A percentile compares a stretch with the other conserved stretches of the same genome.
Conservation (phyloP, 2,888 invertebrate genomes). For the Drosophila ochracea region DNA sequence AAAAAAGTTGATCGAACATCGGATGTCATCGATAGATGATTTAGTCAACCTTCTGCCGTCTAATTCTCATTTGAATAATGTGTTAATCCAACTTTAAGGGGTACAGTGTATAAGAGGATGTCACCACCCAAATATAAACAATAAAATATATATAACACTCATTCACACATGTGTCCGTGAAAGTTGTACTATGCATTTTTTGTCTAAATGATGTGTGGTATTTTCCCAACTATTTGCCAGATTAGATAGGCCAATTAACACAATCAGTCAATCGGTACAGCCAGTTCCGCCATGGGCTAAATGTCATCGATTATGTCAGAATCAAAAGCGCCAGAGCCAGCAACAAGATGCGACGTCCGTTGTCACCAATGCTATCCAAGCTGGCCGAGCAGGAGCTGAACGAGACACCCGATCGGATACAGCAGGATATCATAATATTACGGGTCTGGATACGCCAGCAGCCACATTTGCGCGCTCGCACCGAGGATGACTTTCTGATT, state of each 20-base stretch:
- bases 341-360: constrained; percentile 73
- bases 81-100: background rate
- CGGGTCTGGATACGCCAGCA: constrained; percentile 86
- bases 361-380: constrained; percentile 76
- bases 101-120: background rate
- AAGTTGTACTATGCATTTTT: constrained; percentile 25
- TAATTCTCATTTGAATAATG: background rate
- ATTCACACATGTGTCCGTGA: constrained; percentile 1
- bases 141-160: background rate
- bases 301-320: constrained; percentile 28
- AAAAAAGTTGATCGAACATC: background rate
- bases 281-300: constrained; percentile 30
- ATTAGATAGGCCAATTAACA: constrained; percentile 66
- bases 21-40: background rate
- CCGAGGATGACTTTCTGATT: constrained; percentile 77
- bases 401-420: constrained; percentile 85
- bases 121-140: background rate
- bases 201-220: constrained; percentile 30
- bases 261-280: constrained; percentile 17
- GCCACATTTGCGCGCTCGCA: constrained; percentile 85
- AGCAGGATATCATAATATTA: constrained; percentile 85
- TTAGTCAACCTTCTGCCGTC: background rate
- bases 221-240: constrained; percentile 51
- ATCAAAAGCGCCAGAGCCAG: constrained; percentile 43
- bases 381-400: constrained; percentile 85